Conservation (phyloP, 2,888 invertebrate genomes). For the Acronicta psi region DNA sequence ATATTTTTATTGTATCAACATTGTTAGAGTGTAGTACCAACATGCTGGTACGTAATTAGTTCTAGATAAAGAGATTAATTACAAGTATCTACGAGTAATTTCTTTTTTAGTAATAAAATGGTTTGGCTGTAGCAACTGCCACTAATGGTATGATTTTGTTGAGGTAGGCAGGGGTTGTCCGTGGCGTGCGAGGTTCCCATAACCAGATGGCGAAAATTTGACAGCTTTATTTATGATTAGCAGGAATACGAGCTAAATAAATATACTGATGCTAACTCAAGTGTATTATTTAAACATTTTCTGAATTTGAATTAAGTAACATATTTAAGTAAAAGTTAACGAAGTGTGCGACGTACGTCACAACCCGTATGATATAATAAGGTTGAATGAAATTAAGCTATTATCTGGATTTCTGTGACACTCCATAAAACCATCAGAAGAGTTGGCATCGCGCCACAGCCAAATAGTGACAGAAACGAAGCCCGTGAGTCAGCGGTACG, state of each 20-base stretch:
- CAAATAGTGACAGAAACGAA: slow-evolving; percentile 71
- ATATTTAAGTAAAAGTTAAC: too few relatives aligned
- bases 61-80: slow-evolving; percentile 23
- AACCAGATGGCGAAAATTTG: not conserved
- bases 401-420: slow-evolving; percentile 71
- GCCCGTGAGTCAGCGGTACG: slow-evolving; percentile 81
- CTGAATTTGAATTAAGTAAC: too few relatives aligned
- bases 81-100: not conserved
- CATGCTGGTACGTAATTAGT: slow-evolving; percentile 27
- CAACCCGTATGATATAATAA: slow-evolving; percentile 37
- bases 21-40: slow-evolving; percentile 12
- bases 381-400: slow-evolving; percentile 66
- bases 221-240: slow-evolving; percentile 8
- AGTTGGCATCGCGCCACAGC: slow-evolving; percentile 81
- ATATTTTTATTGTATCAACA: slow-evolving; percentile 25
- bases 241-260: not conserved
- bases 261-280: too few relatives aligned
- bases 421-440: slow-evolving; percentile 73
- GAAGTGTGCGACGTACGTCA: slow-evolving; percentile 34
- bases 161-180: slow-evolving; percentile 28
- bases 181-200: slow-evolving; percentile 24
- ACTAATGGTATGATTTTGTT: too few relatives aligned
- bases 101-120: not conserved
- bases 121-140: too few relatives aligned
- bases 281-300: too few relatives aligned